A percentile compares a stretch with the other conserved stretches of the same genome.
Evolutionary conservation across 2,797 vertebrate species (phyloP).

Genomic region (Phoeniculus purpureus): DNA sequence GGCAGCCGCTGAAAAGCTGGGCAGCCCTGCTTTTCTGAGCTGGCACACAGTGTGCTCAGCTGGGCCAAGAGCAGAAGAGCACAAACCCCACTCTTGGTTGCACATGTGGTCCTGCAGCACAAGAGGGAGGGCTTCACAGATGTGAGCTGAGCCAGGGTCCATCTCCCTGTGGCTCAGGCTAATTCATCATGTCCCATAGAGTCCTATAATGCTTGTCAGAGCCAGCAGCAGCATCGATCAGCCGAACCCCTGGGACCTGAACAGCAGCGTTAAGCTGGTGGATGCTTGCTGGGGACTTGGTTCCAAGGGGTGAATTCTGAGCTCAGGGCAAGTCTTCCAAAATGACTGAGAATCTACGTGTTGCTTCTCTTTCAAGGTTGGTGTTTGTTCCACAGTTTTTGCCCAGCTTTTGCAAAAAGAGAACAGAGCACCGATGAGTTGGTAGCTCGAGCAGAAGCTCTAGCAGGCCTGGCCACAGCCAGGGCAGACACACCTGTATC

Average conservation of each 20-base stretch:
- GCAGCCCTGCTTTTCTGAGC: neutral
- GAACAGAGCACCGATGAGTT: conserved; percentile 72
- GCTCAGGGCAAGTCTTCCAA: conserved; percentile 54
- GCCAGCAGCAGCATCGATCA: conserved; percentile 51
- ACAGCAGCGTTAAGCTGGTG: conserved; percentile 30
- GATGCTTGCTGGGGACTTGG: conserved; percentile 23
- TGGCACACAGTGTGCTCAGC: neutral
- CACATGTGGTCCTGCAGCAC: neutral
- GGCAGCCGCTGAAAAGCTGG: conserved; percentile 36
- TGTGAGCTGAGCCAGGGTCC: neutral
- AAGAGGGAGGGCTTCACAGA: neutral
- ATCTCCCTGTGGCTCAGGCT: neutral
- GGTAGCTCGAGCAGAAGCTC: conserved; percentile 74
- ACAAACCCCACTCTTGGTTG: neutral
- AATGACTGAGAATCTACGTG: conserved; percentile 36
- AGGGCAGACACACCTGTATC: conserved; percentile 91
- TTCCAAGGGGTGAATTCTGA: conserved; percentile 39
- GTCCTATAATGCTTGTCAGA: neutral
- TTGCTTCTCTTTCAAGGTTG: conserved; percentile 11
- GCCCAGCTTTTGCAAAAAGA: conserved; percentile 83
- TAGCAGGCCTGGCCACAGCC: conserved; percentile 75
- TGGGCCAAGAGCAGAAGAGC: neutral
- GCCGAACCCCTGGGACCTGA: conserved; percentile 32
- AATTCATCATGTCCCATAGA: conserved; percentile 54
- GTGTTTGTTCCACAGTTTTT: conserved; percentile 79